phyloP scores from a whole-genome alignment of 1,140 invertebrate genomes.

The Tetramorium alpestre region DNA sequence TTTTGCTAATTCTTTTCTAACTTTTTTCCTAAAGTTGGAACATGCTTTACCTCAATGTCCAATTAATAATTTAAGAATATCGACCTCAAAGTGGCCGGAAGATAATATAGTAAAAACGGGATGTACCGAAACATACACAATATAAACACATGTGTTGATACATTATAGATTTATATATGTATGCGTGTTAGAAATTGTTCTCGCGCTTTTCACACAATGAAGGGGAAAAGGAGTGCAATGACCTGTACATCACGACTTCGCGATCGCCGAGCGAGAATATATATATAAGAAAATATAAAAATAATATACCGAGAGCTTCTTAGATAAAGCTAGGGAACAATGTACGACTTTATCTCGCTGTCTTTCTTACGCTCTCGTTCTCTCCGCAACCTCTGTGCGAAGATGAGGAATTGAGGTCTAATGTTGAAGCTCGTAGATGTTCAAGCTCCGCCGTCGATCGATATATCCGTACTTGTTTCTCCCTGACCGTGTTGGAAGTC shows the following conservation, averaged over 20 bases:
- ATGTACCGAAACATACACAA: slow-evolving; percentile 1
- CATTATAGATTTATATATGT: slow-evolving; percentile 36
- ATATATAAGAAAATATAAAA: slow-evolving; percentile 4
- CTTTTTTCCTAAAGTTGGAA: not conserved
- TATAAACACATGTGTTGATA: slow-evolving; percentile 29
- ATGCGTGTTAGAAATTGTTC: slow-evolving; percentile 34
- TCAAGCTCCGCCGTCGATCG: slow-evolving; percentile 8
- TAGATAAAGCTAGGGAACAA: slow-evolving; percentile 33
- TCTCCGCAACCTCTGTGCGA: not conserved
- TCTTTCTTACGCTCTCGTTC: not conserved
- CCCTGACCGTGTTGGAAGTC: not conserved
- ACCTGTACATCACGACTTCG: not conserved
- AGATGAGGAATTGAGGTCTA: not conserved
- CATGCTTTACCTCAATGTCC: not conserved
- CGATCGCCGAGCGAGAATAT: slow-evolving; percentile 12
- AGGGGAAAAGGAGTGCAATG: not conserved
- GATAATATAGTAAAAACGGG: slow-evolving; percentile 20
- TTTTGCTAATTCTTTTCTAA: not conserved
- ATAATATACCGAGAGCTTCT: slow-evolving; percentile 34
- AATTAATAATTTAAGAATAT: not conserved
- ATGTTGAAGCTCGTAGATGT: slow-evolving; percentile 4
- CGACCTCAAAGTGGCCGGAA: not conserved
- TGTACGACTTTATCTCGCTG: not conserved
- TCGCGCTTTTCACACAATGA: slow-evolving; percentile 18
- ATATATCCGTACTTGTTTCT: slow-evolving; percentile 3